Evolutionary conservation across 2,113 vertebrate genomes (phyloP), one percentile per base, ranked within the genome.

Genomic region (Lasiurus cinereus): DNA sequence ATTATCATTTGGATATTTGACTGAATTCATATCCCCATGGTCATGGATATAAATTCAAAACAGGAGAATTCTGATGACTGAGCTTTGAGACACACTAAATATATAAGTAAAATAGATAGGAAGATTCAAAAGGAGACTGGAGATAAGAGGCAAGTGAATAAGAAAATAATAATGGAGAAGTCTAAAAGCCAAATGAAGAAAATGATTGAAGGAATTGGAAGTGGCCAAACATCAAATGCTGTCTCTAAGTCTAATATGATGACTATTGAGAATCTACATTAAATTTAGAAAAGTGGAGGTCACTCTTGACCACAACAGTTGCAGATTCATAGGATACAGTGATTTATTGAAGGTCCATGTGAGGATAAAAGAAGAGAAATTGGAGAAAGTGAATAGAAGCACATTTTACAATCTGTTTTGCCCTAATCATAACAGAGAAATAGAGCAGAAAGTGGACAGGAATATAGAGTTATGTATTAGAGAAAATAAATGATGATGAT

Each of bases 1-100:
- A 46, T 77, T 88, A 48, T 82, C 52, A 82, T 50, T 82, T 91
- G 36, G 9, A n/a, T 82, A 56, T 74, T 87, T 74, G 36, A 74
- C 46, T 85, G 19, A 76, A 0, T 87, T 73, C 13, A n/a, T 14
- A 67, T 50, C 29, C n/a, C 18, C 3, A 67, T 21, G 46, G 15
- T 4, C 27, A 29, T 67, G n/a, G 72, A 80, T 74, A 52, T 59
- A 80, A 85, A 93, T 36, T 33, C 64, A 86, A 59, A 56, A 74
- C 7, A 19, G 19, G 67, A 95, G 56, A 95, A 80, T 46, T 69
- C 36, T 43, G 31, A 82, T 50, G 59, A 59, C 10, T 89, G 52
- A 78, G 13, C 8, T 83, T 43, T 69, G 62, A 69, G n/a, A 77
- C 11, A n/a, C 15, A 64, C 19, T 11, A 48, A 72, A 80, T 24